A percentile compares a stretch with the other conserved stretches of the same genome.
Conservation (phyloP, 2,113 vertebrate genomes). For the Sebastes schlegelii region DNA sequence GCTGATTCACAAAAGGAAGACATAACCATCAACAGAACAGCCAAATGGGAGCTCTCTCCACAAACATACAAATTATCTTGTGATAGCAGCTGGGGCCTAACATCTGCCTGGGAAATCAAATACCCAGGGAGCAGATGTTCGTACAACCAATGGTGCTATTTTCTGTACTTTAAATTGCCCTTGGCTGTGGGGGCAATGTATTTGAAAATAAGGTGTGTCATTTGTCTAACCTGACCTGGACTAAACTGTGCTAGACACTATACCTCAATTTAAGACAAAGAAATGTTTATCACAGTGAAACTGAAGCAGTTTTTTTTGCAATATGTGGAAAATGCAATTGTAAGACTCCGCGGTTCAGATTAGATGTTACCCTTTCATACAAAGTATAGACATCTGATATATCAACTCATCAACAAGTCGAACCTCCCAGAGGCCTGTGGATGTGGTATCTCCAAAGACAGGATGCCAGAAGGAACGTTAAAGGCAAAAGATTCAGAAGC, state of each 20-base stretch:
- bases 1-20: slow-evolving; percentile 69
- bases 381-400: slow-evolving; percentile 50
- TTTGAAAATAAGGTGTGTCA: slow-evolving; percentile 58
- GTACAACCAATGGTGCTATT: slow-evolving; percentile 91
- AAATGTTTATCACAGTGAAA: neutral
- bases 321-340: slow-evolving; percentile 17
- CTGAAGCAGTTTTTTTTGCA: neutral
- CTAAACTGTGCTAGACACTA: slow-evolving; percentile 16
- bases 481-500: slow-evolving; percentile 76
- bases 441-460: slow-evolving; percentile 65
- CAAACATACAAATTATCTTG: slow-evolving; percentile 94
- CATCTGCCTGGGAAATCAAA: slow-evolving; percentile 96
- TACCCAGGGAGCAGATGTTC: slow-evolving; percentile 94
- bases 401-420: slow-evolving; percentile 58
- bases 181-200: slow-evolving; percentile 80
- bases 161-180: slow-evolving; percentile 91
- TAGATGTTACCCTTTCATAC: slow-evolving; percentile 23
- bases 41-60: slow-evolving; percentile 91
- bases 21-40: slow-evolving; percentile 78
- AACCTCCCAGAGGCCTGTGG: slow-evolving; percentile 43
- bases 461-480: slow-evolving; percentile 74
- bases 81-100: slow-evolving; percentile 96
- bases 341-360: neutral
- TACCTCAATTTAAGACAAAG: neutral
- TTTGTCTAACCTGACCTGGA: slow-evolving; percentile 34